These are phyloP conservation scores for Tenthredo scrophulariae DNA, from an alignment of 2,888 invertebrate genomes.

Conservation along the genomic window DNA sequence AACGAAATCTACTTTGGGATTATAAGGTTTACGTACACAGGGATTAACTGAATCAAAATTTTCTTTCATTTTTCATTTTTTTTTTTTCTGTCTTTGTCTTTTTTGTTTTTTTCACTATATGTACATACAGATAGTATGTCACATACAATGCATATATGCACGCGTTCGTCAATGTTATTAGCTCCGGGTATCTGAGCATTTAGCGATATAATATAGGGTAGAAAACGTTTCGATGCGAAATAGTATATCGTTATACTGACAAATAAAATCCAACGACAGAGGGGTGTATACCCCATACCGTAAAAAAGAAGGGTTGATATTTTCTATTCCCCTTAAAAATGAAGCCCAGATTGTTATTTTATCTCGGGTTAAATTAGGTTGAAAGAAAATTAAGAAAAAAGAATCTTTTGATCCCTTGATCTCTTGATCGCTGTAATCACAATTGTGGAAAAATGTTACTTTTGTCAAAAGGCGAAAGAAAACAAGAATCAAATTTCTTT, in stretches of 20 bases:
- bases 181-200: slow-evolving; percentile 24
- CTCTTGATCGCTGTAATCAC: too few species aligned
- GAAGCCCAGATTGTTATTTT: not conserved
- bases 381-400: not conserved
- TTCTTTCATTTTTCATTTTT: not conserved
- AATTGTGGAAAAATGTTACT: not conserved
- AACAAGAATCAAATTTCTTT: not conserved
- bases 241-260: not conserved
- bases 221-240: not conserved
- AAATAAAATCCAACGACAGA: slow-evolving; percentile 41
- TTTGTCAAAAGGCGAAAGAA: not conserved
- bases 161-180: slow-evolving; percentile 11
- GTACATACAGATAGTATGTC: not conserved
- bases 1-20: not conserved
- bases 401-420: not conserved
- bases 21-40: not conserved
- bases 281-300: not conserved
- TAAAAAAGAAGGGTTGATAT: not conserved
- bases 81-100: not conserved
- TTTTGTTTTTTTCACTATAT: not conserved
- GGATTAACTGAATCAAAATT: not conserved
- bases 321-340: not conserved
- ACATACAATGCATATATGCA: not conserved
- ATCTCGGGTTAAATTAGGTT: not conserved
- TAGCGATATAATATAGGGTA: not conserved